These are phyloP conservation scores for Lepilemur ruficaudatus DNA, from an alignment of 2,797 vertebrate species.

Conservation along the genomic window DNA sequence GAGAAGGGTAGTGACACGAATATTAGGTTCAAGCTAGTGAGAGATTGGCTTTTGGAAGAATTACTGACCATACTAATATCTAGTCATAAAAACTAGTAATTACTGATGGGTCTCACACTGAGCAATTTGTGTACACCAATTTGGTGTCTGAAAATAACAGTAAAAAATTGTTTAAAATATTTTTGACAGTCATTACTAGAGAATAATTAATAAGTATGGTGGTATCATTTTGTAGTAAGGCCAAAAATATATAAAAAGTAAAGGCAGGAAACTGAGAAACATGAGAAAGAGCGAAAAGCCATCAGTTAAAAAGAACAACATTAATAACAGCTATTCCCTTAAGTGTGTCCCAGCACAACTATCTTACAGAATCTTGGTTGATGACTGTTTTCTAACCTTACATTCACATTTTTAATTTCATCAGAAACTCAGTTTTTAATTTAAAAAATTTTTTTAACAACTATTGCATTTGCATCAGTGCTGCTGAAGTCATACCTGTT, in stretches of 20 bases:
- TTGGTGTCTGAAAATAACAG: neutral
- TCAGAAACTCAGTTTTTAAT: neutral
- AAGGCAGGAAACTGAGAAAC: conserved; percentile 37
- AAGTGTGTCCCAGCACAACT: neutral
- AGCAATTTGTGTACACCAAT: neutral
- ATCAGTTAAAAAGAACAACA: neutral
- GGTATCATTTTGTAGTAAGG: neutral
- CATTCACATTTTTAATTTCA: conserved; percentile 18
- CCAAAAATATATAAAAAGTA: conserved; percentile 45
- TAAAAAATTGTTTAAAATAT: neutral
- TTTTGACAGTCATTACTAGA: neutral
- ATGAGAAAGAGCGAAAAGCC: conserved; percentile 25
- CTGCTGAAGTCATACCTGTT: neutral
- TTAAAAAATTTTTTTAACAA: neutral
- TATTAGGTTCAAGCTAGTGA: neutral
- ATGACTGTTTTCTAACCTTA: neutral
- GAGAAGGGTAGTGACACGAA: neutral
- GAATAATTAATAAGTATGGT: neutral
- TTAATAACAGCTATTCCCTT: neutral
- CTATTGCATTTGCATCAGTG: neutral
- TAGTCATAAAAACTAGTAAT: neutral
- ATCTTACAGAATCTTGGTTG: conserved; percentile 39
- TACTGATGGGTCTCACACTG: neutral
- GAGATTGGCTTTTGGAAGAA: neutral
- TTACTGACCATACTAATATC: neutral